Base-by-base conservation (phyloP, 2,113 vertebrate genomes). In the Solenodon paradoxus region DNA sequence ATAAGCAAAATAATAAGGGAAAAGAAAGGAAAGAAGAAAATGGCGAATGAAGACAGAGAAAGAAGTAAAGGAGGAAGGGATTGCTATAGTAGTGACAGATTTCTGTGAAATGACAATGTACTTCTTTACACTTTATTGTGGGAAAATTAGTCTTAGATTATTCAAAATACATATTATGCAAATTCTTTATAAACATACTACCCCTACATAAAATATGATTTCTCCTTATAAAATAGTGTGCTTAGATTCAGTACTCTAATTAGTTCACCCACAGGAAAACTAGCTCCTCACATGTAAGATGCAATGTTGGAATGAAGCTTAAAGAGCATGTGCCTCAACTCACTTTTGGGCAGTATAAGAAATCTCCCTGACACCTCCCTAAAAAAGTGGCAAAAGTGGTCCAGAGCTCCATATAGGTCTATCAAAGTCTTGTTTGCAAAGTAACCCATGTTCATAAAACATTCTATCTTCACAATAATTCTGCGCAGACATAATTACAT, bases 391-490 rank as follows among this genome's bases (percentile, higher is more conserved):
- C 0, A 59, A 79, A 24, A 74, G 35, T 32, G 28, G 53, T 47
- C 79, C 26, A 49, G 51, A 83, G 28, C 42, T 68, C 38, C 51
- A 68, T 63, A 57, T 63, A 57, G 20, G 10, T 16, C 45, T 88
- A 57, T 28, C 68, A 93, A 85, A 72, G 24, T 8, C 49, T 89
- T 89, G 64, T 95, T 92, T 74, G 47, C 51, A 57, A 64, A 87
- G 32, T 55, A 68, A 28, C 94, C 78, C 45, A 83, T 32, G 12
- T 83, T 28, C 22, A 32, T 84, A 84, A 94, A 80, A 49, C 80
- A 79, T 40, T 82, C 77, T 86, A 69, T 84, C n/a, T 78, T 94
- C 30, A 75, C 45, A 86, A 63, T 87, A 88, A 74, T 80, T 80
- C 45, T 77, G n/a, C 71, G 16, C 40, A 88, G 57, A 79, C 26